Percentiles rank a stretch among this genome's conserved stretches.
Evolutionary conservation across 2,888 invertebrate species (phyloP).

Genomic region (Heliothis peltigera): DNA sequence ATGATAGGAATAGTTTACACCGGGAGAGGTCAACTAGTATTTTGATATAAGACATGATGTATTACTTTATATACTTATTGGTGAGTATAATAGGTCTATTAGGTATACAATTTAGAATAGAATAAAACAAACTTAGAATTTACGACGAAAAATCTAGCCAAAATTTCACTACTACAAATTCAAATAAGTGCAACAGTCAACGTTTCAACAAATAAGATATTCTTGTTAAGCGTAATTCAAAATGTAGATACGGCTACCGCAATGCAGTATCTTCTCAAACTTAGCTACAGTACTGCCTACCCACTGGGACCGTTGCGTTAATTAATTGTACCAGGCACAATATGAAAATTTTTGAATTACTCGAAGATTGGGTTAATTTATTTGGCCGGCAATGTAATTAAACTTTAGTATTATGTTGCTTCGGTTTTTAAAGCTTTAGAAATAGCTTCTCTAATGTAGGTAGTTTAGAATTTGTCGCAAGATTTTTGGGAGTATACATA

Average conservation of each 20-base stretch:
- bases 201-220: slow-evolving; percentile 37
- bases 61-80: too few species aligned
- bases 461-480: background rate
- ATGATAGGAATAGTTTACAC: too few species aligned
- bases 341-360: slow-evolving; percentile 14
- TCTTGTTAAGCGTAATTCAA: slow-evolving; percentile 70
- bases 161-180: slow-evolving; percentile 29
- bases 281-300: slow-evolving; percentile 29
- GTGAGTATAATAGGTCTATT: too few species aligned
- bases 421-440: background rate
- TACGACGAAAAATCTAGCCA: background rate
- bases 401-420: background rate
- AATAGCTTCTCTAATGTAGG: background rate
- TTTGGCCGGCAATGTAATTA: slow-evolving; percentile 3
- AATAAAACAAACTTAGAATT: background rate
- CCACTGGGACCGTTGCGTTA: slow-evolving; percentile 19
- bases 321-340: slow-evolving; percentile 28
- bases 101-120: background rate
- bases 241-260: slow-evolving; percentile 57
- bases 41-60: too few species aligned
- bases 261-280: slow-evolving; percentile 65
- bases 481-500: background rate
- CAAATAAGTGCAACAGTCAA: slow-evolving; percentile 46
- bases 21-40: too few species aligned
- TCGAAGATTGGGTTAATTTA: slow-evolving; percentile 7